A percentile compares a stretch with the other conserved stretches of the same genome.
phyloP scores from a whole-genome alignment of 2,888 invertebrate species.

The Eilema sororculum region DNA sequence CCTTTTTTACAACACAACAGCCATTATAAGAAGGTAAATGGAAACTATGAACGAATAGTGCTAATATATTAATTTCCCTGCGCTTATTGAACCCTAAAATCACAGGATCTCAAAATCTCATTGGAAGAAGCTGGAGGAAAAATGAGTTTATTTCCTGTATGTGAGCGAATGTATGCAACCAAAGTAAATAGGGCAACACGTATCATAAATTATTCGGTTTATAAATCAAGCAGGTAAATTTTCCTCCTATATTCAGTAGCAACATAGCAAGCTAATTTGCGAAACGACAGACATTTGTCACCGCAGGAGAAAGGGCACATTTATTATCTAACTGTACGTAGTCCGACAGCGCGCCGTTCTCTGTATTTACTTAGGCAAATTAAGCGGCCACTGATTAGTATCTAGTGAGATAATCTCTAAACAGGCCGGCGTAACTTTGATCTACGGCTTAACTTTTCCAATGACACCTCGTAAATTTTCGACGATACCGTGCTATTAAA shows the following conservation, averaged over 20 bases:
- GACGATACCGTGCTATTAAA: conserved; percentile 62
- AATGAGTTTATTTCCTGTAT: not conserved
- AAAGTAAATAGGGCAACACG: too few relatives aligned
- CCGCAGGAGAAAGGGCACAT: conserved; percentile 31
- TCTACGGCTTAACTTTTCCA: conserved; percentile 72
- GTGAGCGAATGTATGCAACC: not conserved
- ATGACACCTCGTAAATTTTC: conserved; percentile 74
- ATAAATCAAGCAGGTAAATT: conserved; percentile 3
- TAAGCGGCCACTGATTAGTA: conserved; percentile 61
- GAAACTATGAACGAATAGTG: not conserved
- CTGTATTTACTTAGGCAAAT: conserved; percentile 58
- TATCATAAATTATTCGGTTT: not conserved
- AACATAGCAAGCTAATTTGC: conserved; percentile 11
- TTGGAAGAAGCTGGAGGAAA: not conserved
- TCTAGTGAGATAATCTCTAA: conserved; percentile 64
- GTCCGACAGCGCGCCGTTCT: conserved; percentile 51
- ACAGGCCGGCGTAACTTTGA: conserved; percentile 64
- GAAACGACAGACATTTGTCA: conserved; percentile 31
- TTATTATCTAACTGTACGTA: conserved; percentile 42
- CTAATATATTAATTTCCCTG: not conserved
- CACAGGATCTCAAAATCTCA: not conserved
- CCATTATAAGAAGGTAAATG: not conserved
- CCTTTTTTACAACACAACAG: too few relatives aligned
- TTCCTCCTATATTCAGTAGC: not conserved
- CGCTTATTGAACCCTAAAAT: not conserved